Base-by-base conservation (phyloP, 35 echinoderm and acorn worm genomes). In the Strongylocentrotus purpuratus region DNA sequence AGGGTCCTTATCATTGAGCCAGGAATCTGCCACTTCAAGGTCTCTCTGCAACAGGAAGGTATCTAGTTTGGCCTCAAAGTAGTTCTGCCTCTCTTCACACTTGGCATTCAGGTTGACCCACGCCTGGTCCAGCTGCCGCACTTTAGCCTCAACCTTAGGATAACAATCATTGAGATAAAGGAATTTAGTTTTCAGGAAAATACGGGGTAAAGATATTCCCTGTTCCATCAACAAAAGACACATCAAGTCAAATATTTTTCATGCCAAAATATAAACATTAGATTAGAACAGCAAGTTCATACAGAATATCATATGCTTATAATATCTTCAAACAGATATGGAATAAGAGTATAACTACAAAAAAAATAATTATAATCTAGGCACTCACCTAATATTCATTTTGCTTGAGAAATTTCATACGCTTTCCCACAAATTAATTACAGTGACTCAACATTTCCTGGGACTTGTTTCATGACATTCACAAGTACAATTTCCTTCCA, bases 31-130 rank as follows among this genome's bases (percentile, higher is more conserved):
- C 31, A 28, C 65, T 28, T 95, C 95, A 28, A 96, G 46, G 32
- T 97, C 97, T 52, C 95, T 33, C 61, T 95, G 46, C 20, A 96
- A 95, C 41, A 97, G 12, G 46, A 96, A 94, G 20, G 96, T 46
- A 91, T 97, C 97, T 22, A 97, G 91, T 22, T 95, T 86, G 35
- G 58, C 91, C 35, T 97, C 97, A 94, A 31, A 96, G 87, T 94
- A 50, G 14, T 86, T 60, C 33, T 96, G 60, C 35, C 88, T 95
- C 13, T 95, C 60, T 5, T 96, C 91, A 94, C 95, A 97, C 20
- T 48, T 47, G 20, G 31, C 12, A 20, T 94, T 86, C 17, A 97
- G 91, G 25, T 59, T 33, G 11, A 94, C 70, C 94, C 94, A 97
- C 2, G 94, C 33, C 15, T 91, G 86, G 31, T 96, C 33, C 86